Evolutionary conservation across 1,140 invertebrate genomes (phyloP).

Genomic region (Octopus sinensis): DNA sequence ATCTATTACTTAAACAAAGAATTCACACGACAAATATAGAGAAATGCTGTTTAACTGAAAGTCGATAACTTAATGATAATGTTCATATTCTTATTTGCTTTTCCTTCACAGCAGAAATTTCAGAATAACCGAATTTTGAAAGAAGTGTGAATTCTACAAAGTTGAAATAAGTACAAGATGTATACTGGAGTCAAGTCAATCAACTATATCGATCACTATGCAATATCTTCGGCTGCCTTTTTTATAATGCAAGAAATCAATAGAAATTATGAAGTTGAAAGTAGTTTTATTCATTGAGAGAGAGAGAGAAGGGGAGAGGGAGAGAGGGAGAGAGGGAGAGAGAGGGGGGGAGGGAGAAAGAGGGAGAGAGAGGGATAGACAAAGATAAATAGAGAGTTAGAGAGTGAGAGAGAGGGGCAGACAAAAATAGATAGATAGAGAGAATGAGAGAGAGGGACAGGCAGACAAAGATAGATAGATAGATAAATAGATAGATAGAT

Average conservation of each 20-base stretch:
- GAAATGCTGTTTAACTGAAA: no score
- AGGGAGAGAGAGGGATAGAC: neutral
- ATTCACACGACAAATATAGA: no score
- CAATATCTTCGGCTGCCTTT: neutral
- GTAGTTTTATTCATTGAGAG: neutral
- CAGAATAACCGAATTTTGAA: neutral
- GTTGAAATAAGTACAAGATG: neutral
- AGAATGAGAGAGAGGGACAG: conserved; percentile 15
- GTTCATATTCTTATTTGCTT: neutral
- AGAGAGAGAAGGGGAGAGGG: neutral
- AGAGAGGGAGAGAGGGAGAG: neutral
- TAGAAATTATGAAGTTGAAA: neutral
- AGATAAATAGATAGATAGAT: conserved; percentile 18
- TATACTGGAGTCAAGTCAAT: neutral
- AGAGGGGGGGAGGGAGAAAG: neutral
- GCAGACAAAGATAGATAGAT: conserved; percentile 16
- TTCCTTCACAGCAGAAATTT: neutral
- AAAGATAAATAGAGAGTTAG: neutral
- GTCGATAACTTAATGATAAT: no score
- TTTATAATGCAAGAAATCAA: neutral
- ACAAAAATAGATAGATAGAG: conserved; percentile 9
- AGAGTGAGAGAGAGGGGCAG: neutral
- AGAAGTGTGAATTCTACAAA: neutral
- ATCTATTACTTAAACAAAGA: no score
- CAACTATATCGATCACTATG: neutral